Evolutionary conservation across 2,888 invertebrate species (phyloP).

Genomic region (Drosophila colorata): DNA sequence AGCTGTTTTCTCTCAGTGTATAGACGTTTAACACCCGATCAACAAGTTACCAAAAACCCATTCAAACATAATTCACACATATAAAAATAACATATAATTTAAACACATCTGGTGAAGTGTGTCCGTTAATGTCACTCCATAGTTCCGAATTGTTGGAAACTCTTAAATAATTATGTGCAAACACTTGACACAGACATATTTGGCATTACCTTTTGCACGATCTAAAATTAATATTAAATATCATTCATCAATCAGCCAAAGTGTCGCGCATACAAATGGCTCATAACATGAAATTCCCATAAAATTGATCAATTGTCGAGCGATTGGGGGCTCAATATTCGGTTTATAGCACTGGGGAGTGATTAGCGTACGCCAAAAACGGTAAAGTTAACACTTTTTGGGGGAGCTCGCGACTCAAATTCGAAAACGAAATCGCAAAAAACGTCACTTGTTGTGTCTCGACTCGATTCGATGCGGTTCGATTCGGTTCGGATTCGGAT

Average conservation of each 20-base stretch:
- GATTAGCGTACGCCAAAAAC: constrained; percentile 18
- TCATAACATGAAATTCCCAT: constrained; percentile 1
- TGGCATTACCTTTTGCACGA: constrained; percentile 28
- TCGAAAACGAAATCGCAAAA: constrained; percentile 14
- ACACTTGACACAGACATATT: constrained; percentile 13
- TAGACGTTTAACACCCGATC: too few relatives aligned
- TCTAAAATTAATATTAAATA: constrained; percentile 19
- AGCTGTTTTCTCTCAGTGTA: too few relatives aligned
- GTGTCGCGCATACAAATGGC: constrained; percentile 29
- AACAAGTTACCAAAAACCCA: too few relatives aligned
- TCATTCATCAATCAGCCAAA: constrained; percentile 24
- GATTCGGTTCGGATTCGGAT: constrained; percentile 10
- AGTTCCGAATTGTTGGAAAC: not conserved
- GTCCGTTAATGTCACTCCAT: too few relatives aligned
- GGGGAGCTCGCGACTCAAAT: constrained; percentile 10
- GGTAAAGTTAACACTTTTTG: constrained; percentile 4
- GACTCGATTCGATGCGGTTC: constrained; percentile 4
- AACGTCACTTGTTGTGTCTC: constrained; percentile 68
- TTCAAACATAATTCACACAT: too few relatives aligned
- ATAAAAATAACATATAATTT: too few relatives aligned
- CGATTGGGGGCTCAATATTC: constrained; percentile 3
- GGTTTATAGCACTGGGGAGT: constrained; percentile 20
- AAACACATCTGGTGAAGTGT: too few relatives aligned
- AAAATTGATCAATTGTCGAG: constrained; percentile 16
- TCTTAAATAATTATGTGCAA: constrained; percentile 17